Percentiles rank a stretch among this genome's conserved stretches.
Conservation (phyloP, 1,140 invertebrate species). For the Drosophila azteca region DNA sequence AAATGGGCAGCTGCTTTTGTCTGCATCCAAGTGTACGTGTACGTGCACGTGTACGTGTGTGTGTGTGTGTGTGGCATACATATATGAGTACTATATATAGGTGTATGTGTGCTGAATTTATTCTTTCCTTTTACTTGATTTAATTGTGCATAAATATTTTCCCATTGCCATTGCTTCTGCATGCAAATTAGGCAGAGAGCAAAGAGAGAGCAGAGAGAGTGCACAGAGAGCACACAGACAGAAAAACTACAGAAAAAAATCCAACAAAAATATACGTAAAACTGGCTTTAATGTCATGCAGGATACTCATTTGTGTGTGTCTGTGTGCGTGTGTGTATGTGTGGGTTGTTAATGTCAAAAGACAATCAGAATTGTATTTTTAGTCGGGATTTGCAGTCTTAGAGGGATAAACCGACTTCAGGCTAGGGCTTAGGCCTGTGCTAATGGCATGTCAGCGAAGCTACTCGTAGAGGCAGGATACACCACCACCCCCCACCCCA, state of each 20-base stretch:
- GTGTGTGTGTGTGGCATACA: neutral
- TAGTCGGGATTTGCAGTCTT: slow-evolving; percentile 10
- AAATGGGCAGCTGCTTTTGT: slow-evolving; percentile 55
- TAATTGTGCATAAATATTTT: slow-evolving; percentile 82
- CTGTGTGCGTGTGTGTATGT: slow-evolving; percentile 14
- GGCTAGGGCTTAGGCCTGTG: too few species aligned
- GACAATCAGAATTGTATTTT: slow-evolving; percentile 42
- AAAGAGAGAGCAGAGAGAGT: too few species aligned
- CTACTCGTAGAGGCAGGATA: too few species aligned
- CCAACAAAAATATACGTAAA: neutral
- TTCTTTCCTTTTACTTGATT: slow-evolving; percentile 72
- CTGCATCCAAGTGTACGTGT: slow-evolving; percentile 9
- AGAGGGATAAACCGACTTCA: too few species aligned
- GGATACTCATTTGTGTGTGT: slow-evolving; percentile 11
- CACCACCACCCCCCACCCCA: too few species aligned
- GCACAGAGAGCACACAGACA: neutral
- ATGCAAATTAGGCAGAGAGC: slow-evolving; percentile 62
- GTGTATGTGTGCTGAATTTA: slow-evolving; percentile 48
- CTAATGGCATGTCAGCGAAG: too few species aligned
- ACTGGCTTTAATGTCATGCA: slow-evolving; percentile 25
- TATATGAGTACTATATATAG: too few species aligned
- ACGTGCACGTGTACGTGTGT: slow-evolving; percentile 2
- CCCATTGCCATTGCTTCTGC: slow-evolving; percentile 51
- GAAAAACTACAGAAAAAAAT: neutral
- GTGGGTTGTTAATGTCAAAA: slow-evolving; percentile 35